Evolutionary conservation across 2,888 invertebrate genomes (phyloP).

Genomic region (Synergus itoensis): DNA sequence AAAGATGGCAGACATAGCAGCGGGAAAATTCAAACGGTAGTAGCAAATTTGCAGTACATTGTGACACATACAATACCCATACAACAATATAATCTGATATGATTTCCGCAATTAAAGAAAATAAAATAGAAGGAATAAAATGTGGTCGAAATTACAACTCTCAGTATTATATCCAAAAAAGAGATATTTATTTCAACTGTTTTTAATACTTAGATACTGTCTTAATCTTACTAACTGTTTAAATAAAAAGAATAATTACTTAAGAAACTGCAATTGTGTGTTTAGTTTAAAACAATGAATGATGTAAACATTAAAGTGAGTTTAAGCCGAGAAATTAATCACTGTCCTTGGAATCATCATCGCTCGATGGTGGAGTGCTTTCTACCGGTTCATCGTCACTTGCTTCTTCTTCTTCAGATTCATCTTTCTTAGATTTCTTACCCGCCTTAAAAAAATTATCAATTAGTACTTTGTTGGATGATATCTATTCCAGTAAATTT

Average conservation of each 20-base stretch:
- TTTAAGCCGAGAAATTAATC: not conserved
- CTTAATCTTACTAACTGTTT: not conserved
- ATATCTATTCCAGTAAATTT: not conserved
- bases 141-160: not conserved
- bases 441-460: constrained; percentile 5
- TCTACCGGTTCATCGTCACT: constrained; percentile 83
- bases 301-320: not conserved
- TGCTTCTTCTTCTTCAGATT: constrained; percentile 84
- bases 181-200: not conserved
- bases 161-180: not conserved
- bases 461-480: not conserved
- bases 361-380: constrained; percentile 43
- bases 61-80: no score
- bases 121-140: not conserved
- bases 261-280: not conserved
- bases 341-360: constrained; percentile 34
- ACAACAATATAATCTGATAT: no score
- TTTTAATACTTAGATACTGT: no score
- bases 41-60: no score
- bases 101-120: no score
- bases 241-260: not conserved
- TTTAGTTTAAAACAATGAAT: not conserved
- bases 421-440: constrained; percentile 71
- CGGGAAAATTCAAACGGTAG: no score
- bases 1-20: no score